These are phyloP conservation scores for Catostomus latipinnis DNA, from an alignment of 2,797 vertebrate species.

Conservation along the genomic window DNA sequence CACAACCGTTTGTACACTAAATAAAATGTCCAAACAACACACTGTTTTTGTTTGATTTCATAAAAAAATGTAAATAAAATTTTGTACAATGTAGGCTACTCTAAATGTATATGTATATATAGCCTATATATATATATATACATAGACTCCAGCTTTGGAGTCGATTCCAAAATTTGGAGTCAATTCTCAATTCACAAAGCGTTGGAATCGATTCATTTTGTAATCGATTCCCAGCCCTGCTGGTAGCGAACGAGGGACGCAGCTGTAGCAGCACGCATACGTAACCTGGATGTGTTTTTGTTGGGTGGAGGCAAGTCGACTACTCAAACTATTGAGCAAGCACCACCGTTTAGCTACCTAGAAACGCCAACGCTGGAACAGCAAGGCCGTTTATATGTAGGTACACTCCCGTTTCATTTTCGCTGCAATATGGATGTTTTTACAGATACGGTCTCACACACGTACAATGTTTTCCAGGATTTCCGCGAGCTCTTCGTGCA, in stretches of 20 bases:
- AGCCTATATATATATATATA: no score
- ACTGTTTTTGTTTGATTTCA: no score
- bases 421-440: not conserved
- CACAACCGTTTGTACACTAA: no score
- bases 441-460: not conserved
- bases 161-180: no score
- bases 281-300: conserved; percentile 65
- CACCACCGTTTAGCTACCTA: conserved; percentile 68
- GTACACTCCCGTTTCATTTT: conserved; percentile 64
- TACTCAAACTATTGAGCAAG: conserved; percentile 77
- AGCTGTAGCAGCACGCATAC: conserved; percentile 75
- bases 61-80: no score
- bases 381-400: conserved; percentile 71
- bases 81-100: no score
- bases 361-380: conserved; percentile 69
- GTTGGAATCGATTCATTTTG: no score
- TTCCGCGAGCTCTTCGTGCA: conserved; percentile 74
- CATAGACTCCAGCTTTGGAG: no score
- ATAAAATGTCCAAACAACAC: no score
- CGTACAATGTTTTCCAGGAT: conserved; percentile 49
- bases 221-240: conserved; percentile 55
- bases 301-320: conserved; percentile 64
- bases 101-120: no score
- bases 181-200: no score
- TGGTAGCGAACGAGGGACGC: conserved; percentile 77